These are phyloP conservation scores for Trissolcus japonicus DNA, from an alignment of 2,888 invertebrate species.

Conservation along the genomic window DNA sequence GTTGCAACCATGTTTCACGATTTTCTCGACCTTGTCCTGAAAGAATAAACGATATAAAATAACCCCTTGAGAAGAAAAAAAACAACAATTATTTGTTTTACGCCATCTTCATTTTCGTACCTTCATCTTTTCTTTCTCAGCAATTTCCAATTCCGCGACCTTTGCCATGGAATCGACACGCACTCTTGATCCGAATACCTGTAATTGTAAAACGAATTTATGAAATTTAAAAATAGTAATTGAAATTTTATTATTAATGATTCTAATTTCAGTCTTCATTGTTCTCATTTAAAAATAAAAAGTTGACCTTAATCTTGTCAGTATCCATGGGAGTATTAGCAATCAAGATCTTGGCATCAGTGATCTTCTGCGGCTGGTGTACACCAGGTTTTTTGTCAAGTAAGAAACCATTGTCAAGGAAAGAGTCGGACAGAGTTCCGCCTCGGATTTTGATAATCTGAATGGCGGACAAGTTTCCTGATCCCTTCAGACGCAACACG, in stretches of 20 bases:
- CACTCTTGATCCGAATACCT: constrained; percentile 94
- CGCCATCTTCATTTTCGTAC: constrained; percentile 52
- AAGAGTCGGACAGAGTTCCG: constrained; percentile 94
- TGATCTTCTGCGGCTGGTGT: constrained; percentile 96
- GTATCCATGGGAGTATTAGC: constrained; percentile 99
- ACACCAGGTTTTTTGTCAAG: constrained; percentile 98
- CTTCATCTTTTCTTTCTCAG: constrained; percentile 99
- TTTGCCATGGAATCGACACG: constrained; percentile 95
- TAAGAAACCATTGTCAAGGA: constrained; percentile 95
- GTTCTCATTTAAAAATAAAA: background rate
- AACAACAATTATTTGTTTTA: background rate
- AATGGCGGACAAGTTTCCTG: constrained; percentile 95
- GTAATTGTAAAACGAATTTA: constrained; percentile 10
- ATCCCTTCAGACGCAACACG: constrained; percentile 94
- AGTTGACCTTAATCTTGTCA: constrained; percentile 93
- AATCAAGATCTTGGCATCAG: constrained; percentile 97
- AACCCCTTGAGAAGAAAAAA: background rate
- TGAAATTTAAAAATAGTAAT: background rate
- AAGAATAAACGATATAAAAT: constrained; percentile 5
- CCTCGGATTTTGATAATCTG: constrained; percentile 99
- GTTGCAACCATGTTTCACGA: constrained; percentile 94
- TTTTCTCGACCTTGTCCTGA: constrained; percentile 95
- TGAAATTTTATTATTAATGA: background rate
- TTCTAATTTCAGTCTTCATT: too few relatives aligned
- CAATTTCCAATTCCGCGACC: constrained; percentile 97